Base-by-base conservation (phyloP, 2,888 invertebrate genomes). In the Epirrhoe alternata region DNA sequence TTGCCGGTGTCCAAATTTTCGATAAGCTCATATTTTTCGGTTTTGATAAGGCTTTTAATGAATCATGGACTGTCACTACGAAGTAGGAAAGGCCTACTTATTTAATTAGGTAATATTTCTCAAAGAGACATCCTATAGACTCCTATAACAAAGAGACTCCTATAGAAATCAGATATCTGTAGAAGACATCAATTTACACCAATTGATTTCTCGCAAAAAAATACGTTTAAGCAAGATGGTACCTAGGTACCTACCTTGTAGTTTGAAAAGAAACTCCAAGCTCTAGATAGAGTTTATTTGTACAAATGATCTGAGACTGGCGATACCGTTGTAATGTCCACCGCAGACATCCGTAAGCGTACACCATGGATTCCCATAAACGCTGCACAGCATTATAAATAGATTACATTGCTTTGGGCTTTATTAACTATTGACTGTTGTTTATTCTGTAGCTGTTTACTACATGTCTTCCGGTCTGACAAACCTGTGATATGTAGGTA, bases 261-360 rank as follows among this genome's bases (percentile, higher is more conserved):
- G 38, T 38, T 10, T 10, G 1, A 6, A 38, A 12, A 38, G 12
- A 38, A 12, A 42, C 24, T 42, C 38, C 10, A 10, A 38, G 45
- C 45, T n/a, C 47, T 16, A 85, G 12, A 42, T 33, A 85, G 12
- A 42, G 42, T 62, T 49, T 17, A 53, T 47, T 58, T 30, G 49
- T 54, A 42, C 42, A 49, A 57, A 24, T 56, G 56, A 56, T 56
- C 35, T 53, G 58, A 35, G 52, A 64, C 62, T 24, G 54, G 47
- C 35, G 42, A 57, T 70, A 68, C 68, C 73, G 71, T 72, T 68
- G 61, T 64, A 68, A 66, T 70, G 61, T 58, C 60, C 17, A 61
- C 70, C 69, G 54, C 72, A 71, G 59, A 66, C 67, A 59, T 70
- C 69, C 67, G 74, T 66, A 62, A 59, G 7, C 45, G 52, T 24